Evolutionary conservation across 2,113 vertebrate species (phyloP), one percentile per base, ranked within the genome.

Genomic region (Myodes glareolus): DNA sequence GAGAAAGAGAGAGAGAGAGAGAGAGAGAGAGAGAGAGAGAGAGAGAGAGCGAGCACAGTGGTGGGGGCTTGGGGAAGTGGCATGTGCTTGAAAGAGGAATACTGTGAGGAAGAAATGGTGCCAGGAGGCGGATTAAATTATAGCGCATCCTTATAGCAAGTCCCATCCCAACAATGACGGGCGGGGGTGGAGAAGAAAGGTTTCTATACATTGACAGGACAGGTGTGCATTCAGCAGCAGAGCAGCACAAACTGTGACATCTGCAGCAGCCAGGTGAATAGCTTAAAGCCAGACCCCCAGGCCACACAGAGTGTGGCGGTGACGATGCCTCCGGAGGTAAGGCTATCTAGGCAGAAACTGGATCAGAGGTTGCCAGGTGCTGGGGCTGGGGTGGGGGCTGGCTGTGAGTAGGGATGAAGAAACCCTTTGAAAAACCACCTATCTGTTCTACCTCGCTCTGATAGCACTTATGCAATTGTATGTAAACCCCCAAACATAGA

Each of bases 301-400:
- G 13, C 39, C 1, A 1, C 0, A 0, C 12, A 1, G 0, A 0
- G 2, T 13, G 19, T 1, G 3, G 19, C 9, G 0, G 58, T 31
- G 31, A 5, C 1, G 3, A 42, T 23, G 2, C 1, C 7, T 65
- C 27, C 31, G n/a, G 67, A 42, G 36, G 50, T 2, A 39, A 42
- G 16, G 0, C 3, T 36, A 0, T 19, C 0, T 1, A 31, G 42
- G 21, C 0, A 31, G 31, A 21, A 16, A 16, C 45, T 39, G 8
- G 21, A 27, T 0, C 12, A n/a, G 29, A 7, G 14, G 29, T 13
- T 39, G 4, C 14, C 45, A 1, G 2, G 73, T 7, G 29, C 65
- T 52, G 16, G 31, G 63, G 50, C 12, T 3, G 13, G 3, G 27
- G 29, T 47, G 14, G 14, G 13, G 19, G 29, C 36, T 42, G 36